Percentiles rank a stretch among this genome's conserved stretches.
phyloP scores from a whole-genome alignment of 2,113 vertebrate genomes.

The Nerophis lumbriciformis region DNA sequence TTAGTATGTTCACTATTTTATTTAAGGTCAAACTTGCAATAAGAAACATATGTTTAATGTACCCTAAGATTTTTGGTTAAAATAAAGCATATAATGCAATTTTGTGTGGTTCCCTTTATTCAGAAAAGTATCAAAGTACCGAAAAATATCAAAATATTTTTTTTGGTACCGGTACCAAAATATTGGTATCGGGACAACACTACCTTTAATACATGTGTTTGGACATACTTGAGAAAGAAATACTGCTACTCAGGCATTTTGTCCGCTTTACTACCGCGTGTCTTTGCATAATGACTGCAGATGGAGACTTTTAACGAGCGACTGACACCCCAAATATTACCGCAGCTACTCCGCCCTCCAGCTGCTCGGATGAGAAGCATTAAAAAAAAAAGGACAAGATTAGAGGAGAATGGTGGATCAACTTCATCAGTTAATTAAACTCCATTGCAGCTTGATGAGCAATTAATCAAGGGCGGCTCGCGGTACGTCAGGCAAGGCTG shows the following conservation, averaged over 20 bases:
- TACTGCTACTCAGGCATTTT: background rate
- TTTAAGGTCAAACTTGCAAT: too few relatives aligned
- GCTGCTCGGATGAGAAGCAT: conserved; percentile 58
- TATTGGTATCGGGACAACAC: too few relatives aligned
- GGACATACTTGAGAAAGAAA: conserved; percentile 16
- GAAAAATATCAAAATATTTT: too few relatives aligned
- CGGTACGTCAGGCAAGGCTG: conserved; percentile 55
- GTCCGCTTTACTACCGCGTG: conserved; percentile 27
- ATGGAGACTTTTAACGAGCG: conserved; percentile 52
- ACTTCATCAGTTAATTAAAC: conserved; percentile 76
- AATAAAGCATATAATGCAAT: too few relatives aligned
- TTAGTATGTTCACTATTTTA: too few relatives aligned
- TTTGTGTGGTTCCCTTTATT: too few relatives aligned
- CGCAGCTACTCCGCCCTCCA: conserved; percentile 52
- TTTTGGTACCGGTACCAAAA: too few relatives aligned
- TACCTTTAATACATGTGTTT: conserved; percentile 3
- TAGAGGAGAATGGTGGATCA: conserved; percentile 62
- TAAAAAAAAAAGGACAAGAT: conserved; percentile 42
- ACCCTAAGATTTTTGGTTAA: too few relatives aligned
- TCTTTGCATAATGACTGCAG: conserved; percentile 50
- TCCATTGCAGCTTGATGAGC: conserved; percentile 73
- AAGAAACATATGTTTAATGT: too few relatives aligned
- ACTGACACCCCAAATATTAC: conserved; percentile 44
- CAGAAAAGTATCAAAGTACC: too few relatives aligned
- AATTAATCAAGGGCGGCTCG: conserved; percentile 73